Evolutionary conservation across 2,113 vertebrate genomes (phyloP).

Genomic region (Rhabdomys dilectus): DNA sequence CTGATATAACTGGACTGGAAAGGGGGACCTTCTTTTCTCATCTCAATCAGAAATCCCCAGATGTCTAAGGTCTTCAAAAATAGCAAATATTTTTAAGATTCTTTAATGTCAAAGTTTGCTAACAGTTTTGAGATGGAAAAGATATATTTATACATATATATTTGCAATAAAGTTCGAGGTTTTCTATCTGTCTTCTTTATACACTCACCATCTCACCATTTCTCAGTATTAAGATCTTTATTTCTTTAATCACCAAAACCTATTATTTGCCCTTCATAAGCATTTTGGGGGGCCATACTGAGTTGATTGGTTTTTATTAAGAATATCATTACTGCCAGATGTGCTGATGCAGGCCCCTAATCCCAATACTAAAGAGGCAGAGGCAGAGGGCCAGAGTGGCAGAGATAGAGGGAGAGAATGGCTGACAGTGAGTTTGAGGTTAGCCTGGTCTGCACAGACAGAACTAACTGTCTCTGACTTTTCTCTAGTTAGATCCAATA

Average conservation of each 20-base stretch:
- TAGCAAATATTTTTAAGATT: slow-evolving; percentile 13
- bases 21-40: neutral
- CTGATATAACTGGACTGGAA: neutral
- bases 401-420: too few relatives aligned
- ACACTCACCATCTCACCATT: neutral
- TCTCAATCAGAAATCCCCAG: neutral
- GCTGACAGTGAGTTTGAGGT: neutral
- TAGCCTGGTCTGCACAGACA: neutral
- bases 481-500: neutral
- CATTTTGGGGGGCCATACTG: neutral
- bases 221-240: neutral
- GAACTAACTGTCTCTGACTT: neutral
- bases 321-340: neutral
- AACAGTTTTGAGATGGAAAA: neutral
- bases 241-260: neutral
- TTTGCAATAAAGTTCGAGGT: neutral
- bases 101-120: neutral
- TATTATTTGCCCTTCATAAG: neutral
- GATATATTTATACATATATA: neutral
- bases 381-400: neutral
- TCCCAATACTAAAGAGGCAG: neutral
- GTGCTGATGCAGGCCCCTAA: neutral
- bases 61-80: neutral
- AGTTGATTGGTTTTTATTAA: neutral
- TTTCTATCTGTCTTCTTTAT: neutral